Evolutionary conservation across 2,113 vertebrate genomes (phyloP).

Genomic region (Nicator chloris): DNA sequence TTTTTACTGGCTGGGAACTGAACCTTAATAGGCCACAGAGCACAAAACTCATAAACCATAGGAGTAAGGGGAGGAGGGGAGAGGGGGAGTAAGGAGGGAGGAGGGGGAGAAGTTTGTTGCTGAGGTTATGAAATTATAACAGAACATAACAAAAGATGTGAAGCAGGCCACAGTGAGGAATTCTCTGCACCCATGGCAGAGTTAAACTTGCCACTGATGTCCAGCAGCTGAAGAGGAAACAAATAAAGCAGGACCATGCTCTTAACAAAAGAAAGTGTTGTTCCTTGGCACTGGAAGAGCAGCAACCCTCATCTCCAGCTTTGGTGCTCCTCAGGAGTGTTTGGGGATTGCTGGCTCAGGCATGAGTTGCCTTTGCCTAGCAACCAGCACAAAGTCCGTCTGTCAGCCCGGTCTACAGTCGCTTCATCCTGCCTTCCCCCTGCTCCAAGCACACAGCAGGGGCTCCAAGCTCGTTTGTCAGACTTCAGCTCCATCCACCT

Average conservation of each 20-base stretch:
- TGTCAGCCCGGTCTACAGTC: not conserved
- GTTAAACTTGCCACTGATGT: not conserved
- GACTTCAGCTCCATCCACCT: not conserved
- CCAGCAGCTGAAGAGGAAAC: not conserved
- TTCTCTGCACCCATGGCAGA: not conserved
- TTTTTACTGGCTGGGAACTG: constrained; percentile 68
- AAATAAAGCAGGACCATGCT: not conserved
- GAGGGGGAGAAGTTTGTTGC: constrained; percentile 5
- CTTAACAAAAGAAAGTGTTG: not conserved
- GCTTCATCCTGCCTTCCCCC: not conserved
- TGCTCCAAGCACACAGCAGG: not conserved
- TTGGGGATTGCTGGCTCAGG: not conserved
- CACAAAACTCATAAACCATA: constrained; percentile 66
- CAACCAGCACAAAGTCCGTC: not conserved
- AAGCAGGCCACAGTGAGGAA: accelerated
- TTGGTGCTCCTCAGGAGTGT: not conserved
- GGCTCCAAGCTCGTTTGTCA: not conserved
- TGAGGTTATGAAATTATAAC: constrained; percentile 32
- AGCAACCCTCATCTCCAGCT: not conserved
- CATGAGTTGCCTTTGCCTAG: constrained; percentile 18
- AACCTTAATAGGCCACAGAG: constrained; percentile 67
- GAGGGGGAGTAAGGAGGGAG: not conserved
- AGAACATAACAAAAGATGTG: not conserved
- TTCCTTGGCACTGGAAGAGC: not conserved
- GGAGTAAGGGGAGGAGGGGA: constrained; percentile 33